Conservation (phyloP, 2,888 invertebrate genomes). For the Cosmia trapezina region DNA sequence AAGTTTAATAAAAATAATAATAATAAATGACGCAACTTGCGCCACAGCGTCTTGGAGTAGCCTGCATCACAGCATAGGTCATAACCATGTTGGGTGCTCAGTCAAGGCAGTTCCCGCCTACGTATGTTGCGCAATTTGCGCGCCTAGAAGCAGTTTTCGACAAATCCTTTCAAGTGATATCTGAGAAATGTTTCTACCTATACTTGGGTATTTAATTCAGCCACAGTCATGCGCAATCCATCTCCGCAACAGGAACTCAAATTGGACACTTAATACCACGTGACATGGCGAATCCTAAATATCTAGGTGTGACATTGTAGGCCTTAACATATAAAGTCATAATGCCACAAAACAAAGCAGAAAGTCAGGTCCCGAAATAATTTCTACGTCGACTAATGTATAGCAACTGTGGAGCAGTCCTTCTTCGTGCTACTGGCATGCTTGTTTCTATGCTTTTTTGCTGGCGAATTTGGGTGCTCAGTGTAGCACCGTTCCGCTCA, state of each 20-base stretch:
- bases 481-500: background rate
- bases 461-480: too few relatives aligned
- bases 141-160: constrained; percentile 49
- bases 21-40: constrained; percentile 59
- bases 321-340: background rate
- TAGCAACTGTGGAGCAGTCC: background rate
- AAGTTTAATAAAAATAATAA: background rate
- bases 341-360: background rate
- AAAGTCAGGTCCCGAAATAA: background rate
- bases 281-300: background rate
- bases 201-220: background rate
- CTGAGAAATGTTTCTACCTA: constrained; percentile 3
- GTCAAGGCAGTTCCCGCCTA: constrained; percentile 74
- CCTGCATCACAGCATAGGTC: constrained; percentile 59
- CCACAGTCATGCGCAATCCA: background rate
- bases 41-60: constrained; percentile 69
- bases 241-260: background rate
- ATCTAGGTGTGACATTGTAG: background rate
- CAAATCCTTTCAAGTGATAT: constrained; percentile 24
- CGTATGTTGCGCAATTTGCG: constrained; percentile 69
- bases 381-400: background rate
- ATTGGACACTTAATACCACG: background rate
- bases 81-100: constrained; percentile 71
- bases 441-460: background rate
- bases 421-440: background rate